A percentile compares a stretch with the other conserved stretches of the same genome.
Evolutionary conservation across 2,888 invertebrate genomes (phyloP).

Genomic region (Ditula angustiorana): DNA sequence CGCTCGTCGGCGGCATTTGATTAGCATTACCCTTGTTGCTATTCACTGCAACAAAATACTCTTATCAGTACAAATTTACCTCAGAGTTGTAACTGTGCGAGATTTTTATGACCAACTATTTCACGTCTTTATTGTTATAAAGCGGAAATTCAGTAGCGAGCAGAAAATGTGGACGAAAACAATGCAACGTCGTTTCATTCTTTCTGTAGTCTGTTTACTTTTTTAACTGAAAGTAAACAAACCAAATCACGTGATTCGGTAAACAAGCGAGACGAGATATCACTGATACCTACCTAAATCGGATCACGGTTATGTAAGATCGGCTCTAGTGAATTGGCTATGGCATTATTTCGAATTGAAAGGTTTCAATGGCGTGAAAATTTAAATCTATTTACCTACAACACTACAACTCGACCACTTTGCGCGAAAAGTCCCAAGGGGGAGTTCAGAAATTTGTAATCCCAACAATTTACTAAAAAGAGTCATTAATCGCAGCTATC

Average conservation of each 20-base stretch:
- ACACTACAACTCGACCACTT: not conserved
- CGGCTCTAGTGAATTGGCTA: not conserved
- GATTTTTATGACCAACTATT: constrained; percentile 25
- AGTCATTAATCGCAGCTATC: not conserved
- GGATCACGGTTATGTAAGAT: not conserved
- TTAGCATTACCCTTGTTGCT: constrained; percentile 80
- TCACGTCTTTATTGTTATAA: constrained; percentile 22
- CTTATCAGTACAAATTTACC: constrained; percentile 33
- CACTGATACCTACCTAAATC: not conserved
- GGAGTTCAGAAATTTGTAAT: too few relatives aligned
- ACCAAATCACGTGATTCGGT: not conserved
- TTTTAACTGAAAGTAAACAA: not conserved
- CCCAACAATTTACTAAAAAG: not conserved
- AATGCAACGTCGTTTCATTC: not conserved
- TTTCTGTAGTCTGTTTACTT: not conserved
- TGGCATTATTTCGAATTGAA: too few relatives aligned
- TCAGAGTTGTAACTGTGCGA: constrained; percentile 18
- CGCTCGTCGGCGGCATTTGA: constrained; percentile 77
- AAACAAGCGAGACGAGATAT: constrained; percentile 1
- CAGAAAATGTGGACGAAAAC: not conserved
- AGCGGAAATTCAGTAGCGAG: not conserved
- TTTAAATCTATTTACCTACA: not conserved
- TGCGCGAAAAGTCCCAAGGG: not conserved
- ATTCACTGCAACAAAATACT: constrained; percentile 73
- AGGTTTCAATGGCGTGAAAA: too few relatives aligned